Conservation (phyloP, 2,888 invertebrate genomes). For the Antheraea yamamai region DNA sequence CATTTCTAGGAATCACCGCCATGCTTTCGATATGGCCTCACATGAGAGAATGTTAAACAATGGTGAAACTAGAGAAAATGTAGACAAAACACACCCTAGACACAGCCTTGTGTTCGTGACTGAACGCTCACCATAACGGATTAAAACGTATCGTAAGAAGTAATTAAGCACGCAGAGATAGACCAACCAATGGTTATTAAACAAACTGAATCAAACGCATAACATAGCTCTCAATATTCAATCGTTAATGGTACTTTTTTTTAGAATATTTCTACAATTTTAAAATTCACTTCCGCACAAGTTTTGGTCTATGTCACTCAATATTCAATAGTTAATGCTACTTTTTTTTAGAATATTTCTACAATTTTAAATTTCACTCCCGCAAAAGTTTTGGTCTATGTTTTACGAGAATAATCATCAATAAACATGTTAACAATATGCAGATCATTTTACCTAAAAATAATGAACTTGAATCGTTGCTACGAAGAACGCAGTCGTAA, state of each 20-base stretch:
- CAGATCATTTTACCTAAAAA: neutral
- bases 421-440: neutral
- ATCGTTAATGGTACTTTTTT: too few relatives aligned
- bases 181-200: neutral
- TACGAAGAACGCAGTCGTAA: neutral
- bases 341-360: too few relatives aligned
- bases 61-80: slow-evolving; percentile 3
- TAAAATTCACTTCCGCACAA: too few relatives aligned
- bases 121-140: slow-evolving; percentile 1
- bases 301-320: neutral
- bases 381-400: too few relatives aligned
- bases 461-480: neutral
- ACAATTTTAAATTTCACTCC: too few relatives aligned
- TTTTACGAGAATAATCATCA: too few relatives aligned
- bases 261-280: too few relatives aligned
- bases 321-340: neutral
- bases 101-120: slow-evolving; percentile 4
- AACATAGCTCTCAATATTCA: neutral
- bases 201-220: neutral
- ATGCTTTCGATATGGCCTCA: neutral
- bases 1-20: neutral
- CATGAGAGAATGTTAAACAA: slow-evolving; percentile 15
- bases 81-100: slow-evolving; percentile 11
- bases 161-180: neutral
- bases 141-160: neutral